Percentiles rank a stretch among this genome's conserved stretches.
Evolutionary conservation across 1,140 invertebrate species (phyloP).

Genomic region (Adelges cooleyi): DNA sequence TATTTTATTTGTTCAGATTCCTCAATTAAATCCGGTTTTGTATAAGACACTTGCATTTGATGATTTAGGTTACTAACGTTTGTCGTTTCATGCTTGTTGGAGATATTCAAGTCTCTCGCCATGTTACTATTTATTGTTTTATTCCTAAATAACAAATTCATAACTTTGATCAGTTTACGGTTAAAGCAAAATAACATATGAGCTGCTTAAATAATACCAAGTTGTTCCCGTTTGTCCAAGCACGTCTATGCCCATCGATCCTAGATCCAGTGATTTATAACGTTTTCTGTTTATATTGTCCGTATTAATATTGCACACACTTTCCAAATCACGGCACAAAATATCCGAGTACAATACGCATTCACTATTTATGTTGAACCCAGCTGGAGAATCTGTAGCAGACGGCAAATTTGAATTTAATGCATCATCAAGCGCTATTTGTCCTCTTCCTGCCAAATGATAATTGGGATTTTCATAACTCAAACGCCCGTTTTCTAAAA

Average conservation of each 20-base stretch:
- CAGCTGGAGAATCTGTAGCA: slow-evolving; percentile 28
- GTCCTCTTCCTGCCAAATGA: slow-evolving; percentile 58
- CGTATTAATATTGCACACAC: slow-evolving; percentile 15
- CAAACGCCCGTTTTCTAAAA: slow-evolving; percentile 72
- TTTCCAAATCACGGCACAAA: slow-evolving; percentile 10
- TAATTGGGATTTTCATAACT: slow-evolving; percentile 83
- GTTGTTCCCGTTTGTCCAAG: background rate
- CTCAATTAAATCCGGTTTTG: slow-evolving; percentile 25
- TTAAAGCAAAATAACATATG: too few species aligned
- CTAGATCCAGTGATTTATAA: slow-evolving; percentile 51
- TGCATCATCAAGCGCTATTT: slow-evolving; percentile 51
- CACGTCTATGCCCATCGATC: slow-evolving; percentile 59
- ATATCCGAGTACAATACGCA: slow-evolving; percentile 20
- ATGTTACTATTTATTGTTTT: slow-evolving; percentile 10
- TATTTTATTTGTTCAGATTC: slow-evolving; percentile 11
- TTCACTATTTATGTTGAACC: slow-evolving; percentile 4
- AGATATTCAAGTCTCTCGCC: slow-evolving; percentile 6
- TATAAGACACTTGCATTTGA: slow-evolving; percentile 8
- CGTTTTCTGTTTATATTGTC: slow-evolving; percentile 25
- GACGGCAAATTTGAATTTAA: slow-evolving; percentile 47
- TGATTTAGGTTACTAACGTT: slow-evolving; percentile 17
- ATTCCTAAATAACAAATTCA: background rate
- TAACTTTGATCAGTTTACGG: too few species aligned
- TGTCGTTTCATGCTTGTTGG: background rate
- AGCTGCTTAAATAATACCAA: background rate